phyloP scores from a whole-genome alignment of 1,140 invertebrate genomes.

The Aplysia californica region DNA sequence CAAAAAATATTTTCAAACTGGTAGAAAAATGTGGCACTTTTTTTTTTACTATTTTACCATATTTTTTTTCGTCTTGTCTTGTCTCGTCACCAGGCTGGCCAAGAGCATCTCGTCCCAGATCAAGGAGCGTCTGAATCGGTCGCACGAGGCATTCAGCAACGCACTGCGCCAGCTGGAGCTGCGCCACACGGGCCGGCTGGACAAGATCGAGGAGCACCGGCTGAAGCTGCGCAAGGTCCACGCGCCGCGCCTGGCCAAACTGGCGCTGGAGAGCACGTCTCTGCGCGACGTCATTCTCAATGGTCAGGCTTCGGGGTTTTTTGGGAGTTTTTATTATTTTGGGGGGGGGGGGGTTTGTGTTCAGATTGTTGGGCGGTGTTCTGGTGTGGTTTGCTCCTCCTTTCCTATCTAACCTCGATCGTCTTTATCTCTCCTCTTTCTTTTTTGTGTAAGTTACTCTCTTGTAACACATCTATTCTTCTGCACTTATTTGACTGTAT shows the following conservation, averaged over 20 bases:
- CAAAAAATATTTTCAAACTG: neutral
- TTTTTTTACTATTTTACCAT: too few relatives aligned
- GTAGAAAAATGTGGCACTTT: too few relatives aligned
- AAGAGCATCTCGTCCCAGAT: slow-evolving; percentile 82
- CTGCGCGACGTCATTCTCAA: slow-evolving; percentile 82
- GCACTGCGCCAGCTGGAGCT: slow-evolving; percentile 78
- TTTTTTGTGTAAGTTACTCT: too few relatives aligned
- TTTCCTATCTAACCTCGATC: too few relatives aligned
- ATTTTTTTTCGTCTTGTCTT: too few relatives aligned
- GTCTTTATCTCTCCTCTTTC: too few relatives aligned
- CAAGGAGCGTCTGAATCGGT: slow-evolving; percentile 74
- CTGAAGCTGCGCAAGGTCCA: slow-evolving; percentile 77
- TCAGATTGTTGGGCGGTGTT: too few relatives aligned
- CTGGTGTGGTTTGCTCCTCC: too few relatives aligned
- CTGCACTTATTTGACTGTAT: too few relatives aligned
- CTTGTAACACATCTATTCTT: too few relatives aligned
- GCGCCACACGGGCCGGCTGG: slow-evolving; percentile 78
- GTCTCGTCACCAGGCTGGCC: slow-evolving; percentile 76
- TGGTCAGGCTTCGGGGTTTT: slow-evolving; percentile 68
- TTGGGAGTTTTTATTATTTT: too few relatives aligned
- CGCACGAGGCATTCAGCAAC: slow-evolving; percentile 78
- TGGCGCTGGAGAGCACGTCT: slow-evolving; percentile 88
- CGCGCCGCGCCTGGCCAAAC: slow-evolving; percentile 83
- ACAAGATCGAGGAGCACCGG: slow-evolving; percentile 85
- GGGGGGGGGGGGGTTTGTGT: too few relatives aligned